A percentile compares a stretch with the other conserved stretches of the same genome.
phyloP scores from a whole-genome alignment of 2,888 invertebrate species.

The Osmoderma eremita region DNA sequence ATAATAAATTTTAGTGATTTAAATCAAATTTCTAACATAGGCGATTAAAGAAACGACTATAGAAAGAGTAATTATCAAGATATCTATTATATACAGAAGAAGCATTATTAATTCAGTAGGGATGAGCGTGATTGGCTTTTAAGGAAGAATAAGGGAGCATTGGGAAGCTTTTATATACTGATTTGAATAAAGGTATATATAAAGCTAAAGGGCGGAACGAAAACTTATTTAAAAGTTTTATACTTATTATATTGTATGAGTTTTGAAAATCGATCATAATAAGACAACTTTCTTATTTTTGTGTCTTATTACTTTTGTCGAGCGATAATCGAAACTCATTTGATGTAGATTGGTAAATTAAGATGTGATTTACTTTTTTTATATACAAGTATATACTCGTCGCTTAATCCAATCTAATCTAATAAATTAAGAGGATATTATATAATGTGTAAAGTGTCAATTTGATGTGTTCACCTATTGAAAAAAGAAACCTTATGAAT shows the following conservation, averaged over 20 bases:
- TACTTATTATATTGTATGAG: conserved; percentile 32
- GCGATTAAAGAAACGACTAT: background rate
- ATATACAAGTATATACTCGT: conserved; percentile 24
- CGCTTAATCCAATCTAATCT: conserved; percentile 26
- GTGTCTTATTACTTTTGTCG: conserved; percentile 62
- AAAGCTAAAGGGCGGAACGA: conserved; percentile 2
- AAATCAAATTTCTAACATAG: conserved; percentile 10
- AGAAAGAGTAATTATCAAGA: conserved; percentile 35
- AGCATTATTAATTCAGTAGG: conserved; percentile 48
- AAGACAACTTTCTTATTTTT: conserved; percentile 55
- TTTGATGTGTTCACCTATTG: conserved; percentile 61
- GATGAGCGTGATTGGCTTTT: conserved; percentile 51
- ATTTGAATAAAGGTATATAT: conserved; percentile 33
- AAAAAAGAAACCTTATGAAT: conserved; percentile 48
- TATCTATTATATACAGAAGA: conserved; percentile 36
- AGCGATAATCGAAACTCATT: conserved; percentile 59
- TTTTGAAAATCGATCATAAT: conserved; percentile 55
- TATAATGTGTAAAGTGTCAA: conserved; percentile 55
- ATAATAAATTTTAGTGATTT: conserved; percentile 8
- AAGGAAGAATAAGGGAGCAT: conserved; percentile 36
- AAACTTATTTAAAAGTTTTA: conserved; percentile 21
- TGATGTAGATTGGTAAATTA: conserved; percentile 23
- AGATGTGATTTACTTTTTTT: conserved; percentile 40
- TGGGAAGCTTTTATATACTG: conserved; percentile 45
- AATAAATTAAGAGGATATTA: conserved; percentile 24